Conservation (phyloP, 2,888 invertebrate species). For the Drosophila algonquin region DNA sequence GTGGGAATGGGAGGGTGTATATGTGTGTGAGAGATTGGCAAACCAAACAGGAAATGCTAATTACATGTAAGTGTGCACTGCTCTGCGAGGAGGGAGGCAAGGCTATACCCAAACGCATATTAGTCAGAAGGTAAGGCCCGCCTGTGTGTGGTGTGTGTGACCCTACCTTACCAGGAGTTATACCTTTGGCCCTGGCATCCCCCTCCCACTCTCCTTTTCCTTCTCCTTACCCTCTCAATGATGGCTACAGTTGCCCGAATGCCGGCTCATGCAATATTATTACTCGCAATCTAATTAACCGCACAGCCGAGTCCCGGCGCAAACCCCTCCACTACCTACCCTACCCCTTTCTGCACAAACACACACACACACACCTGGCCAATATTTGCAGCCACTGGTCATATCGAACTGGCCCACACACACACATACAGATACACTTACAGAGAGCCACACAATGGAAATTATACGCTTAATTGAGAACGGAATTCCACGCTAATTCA, state of each 20-base stretch:
- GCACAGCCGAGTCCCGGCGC: conserved; percentile 23
- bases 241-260: conserved; percentile 28
- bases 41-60: conserved; percentile 68
- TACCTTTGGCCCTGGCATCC: neutral
- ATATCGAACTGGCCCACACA: conserved; percentile 20
- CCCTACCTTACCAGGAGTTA: conserved; percentile 7
- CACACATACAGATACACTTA: conserved; percentile 5
- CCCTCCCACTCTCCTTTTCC: neutral
- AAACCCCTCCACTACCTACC: neutral
- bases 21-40: conserved; percentile 25
- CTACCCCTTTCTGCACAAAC: neutral
- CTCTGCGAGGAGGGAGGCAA: neutral
- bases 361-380: conserved; percentile 22
- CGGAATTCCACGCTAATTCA: conserved; percentile 68
- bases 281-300: conserved; percentile 72
- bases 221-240: neutral
- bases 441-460: conserved; percentile 36
- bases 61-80: conserved; percentile 61
- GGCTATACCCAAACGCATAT: neutral
- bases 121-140: neutral
- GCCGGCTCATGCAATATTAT: conserved; percentile 64
- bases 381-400: conserved; percentile 43
- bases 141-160: conserved; percentile 43
- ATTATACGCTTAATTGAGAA: conserved; percentile 69
- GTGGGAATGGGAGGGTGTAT: neutral